phyloP scores from a whole-genome alignment of 1,140 invertebrate species.

The Spodoptera frugiperda region DNA sequence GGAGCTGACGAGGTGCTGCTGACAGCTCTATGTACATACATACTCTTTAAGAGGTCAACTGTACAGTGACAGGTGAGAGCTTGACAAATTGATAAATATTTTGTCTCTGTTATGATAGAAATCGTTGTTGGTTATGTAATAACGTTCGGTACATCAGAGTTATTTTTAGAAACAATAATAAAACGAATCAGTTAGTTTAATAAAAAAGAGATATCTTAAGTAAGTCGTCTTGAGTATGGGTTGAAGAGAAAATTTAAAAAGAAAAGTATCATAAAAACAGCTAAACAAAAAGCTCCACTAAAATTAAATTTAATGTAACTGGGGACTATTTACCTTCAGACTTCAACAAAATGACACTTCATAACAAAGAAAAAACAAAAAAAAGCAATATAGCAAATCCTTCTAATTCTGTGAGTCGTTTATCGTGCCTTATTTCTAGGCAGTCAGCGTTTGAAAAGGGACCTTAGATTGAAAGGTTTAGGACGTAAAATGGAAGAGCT shows the following conservation, averaged over 20 bases:
- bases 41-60: neutral
- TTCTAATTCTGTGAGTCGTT: constrained; percentile 33
- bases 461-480: constrained; percentile 18
- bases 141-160: no score
- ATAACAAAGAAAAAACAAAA: constrained; percentile 23
- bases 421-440: constrained; percentile 9
- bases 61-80: neutral
- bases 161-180: no score
- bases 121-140: no score
- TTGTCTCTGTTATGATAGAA: no score
- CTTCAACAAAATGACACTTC: neutral
- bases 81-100: no score
- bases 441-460: neutral
- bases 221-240: no score
- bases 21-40: neutral
- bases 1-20: constrained; percentile 7
- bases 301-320: no score
- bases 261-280: no score
- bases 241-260: no score
- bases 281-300: neutral
- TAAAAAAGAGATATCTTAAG: no score
- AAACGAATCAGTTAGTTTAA: no score
- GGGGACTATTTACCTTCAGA: no score
- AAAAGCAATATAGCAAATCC: constrained; percentile 32
- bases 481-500: constrained; percentile 42